Conservation (phyloP, 2,797 vertebrate species). For the Pangasius djambal region DNA sequence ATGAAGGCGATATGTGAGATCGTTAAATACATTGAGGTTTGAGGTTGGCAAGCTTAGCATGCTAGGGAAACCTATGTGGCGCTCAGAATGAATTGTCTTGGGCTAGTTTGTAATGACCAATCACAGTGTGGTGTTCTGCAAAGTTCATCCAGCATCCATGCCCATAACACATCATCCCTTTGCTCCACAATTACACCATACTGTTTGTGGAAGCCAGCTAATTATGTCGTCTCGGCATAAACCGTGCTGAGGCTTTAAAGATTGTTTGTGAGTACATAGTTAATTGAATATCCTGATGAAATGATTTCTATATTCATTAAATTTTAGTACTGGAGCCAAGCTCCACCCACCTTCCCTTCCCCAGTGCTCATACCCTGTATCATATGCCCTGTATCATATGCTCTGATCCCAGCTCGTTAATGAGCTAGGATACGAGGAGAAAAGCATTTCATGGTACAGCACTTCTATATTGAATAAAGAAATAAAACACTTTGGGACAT, state of each 20-base stretch:
- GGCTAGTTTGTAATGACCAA: neutral
- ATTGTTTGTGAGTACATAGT: neutral
- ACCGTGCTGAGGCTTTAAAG: neutral
- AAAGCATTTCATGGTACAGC: no score
- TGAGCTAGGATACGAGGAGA: neutral
- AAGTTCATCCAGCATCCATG: neutral
- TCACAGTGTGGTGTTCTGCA: neutral
- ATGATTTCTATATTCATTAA: neutral
- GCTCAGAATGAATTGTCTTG: neutral
- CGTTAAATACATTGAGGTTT: neutral
- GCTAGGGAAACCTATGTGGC: neutral
- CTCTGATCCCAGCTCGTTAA: neutral
- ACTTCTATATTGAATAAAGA: no score
- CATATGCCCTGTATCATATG: neutral
- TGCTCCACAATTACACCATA: neutral
- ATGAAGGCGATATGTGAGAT: neutral
- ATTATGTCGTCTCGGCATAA: neutral
- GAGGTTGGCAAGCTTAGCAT: neutral
- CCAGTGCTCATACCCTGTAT: neutral
- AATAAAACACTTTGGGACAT: neutral
- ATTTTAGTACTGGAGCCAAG: neutral
- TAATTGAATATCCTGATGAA: neutral
- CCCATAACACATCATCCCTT: neutral
- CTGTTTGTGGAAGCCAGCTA: neutral
- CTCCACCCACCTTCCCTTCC: neutral